phyloP scores from a whole-genome alignment of 2,113 vertebrate species.

The Austrofundulus limnaeus region DNA sequence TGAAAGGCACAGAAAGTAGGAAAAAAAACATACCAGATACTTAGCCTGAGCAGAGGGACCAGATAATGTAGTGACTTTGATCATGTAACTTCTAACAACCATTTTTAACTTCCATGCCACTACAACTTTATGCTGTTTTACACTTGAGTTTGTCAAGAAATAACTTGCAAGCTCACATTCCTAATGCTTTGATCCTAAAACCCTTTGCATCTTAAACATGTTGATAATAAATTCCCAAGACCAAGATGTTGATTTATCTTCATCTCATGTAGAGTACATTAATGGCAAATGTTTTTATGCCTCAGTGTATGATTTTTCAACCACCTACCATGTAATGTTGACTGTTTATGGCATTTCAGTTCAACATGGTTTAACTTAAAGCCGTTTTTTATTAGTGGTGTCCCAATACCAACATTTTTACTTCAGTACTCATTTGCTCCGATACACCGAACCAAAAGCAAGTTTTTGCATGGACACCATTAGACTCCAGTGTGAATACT shows the following conservation, averaged over 20 bases:
- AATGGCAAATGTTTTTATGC: neutral
- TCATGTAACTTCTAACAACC: constrained; percentile 37
- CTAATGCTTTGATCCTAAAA: constrained; percentile 44
- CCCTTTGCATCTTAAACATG: constrained; percentile 8
- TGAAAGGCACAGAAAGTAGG: constrained; percentile 27
- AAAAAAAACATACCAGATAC: constrained; percentile 52
- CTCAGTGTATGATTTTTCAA: constrained; percentile 6
- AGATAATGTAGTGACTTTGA: constrained; percentile 59
- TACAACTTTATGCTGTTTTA: constrained; percentile 35
- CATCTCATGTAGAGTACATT: neutral
- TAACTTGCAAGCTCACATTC: neutral
- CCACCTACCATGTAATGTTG: constrained; percentile 26
- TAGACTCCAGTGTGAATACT: no score
- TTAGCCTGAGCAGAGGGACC: constrained; percentile 28
- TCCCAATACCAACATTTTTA: no score
- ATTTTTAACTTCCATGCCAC: constrained; percentile 47
- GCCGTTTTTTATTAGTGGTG: no score
- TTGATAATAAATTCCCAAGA: constrained; percentile 17
- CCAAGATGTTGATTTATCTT: constrained; percentile 3
- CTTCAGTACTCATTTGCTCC: no score
- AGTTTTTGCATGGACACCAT: no score
- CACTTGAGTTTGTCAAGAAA: constrained; percentile 31
- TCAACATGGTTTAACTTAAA: constrained; percentile 29
- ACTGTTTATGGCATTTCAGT: no score
- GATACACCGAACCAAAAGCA: no score